Conservation (phyloP, 2,888 invertebrate genomes). For the Drosophila nigritarsus region DNA sequence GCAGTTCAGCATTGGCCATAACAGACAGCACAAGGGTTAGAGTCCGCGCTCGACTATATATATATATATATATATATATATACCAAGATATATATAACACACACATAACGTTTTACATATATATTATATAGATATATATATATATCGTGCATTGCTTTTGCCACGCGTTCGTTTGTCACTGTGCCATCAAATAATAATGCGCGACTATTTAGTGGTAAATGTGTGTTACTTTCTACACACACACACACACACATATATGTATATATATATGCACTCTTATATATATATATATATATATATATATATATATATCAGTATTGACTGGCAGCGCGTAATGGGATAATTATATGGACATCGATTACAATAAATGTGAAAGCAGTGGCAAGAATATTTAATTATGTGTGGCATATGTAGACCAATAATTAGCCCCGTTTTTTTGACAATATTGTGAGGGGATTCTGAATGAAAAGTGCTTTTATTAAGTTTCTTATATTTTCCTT, state of each 20-base stretch:
- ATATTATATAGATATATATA: neutral
- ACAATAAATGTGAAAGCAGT: slow-evolving; percentile 7
- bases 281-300: neutral
- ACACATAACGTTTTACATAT: slow-evolving; percentile 18
- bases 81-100: neutral
- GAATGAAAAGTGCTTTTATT: neutral
- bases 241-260: neutral
- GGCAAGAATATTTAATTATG: slow-evolving; percentile 38
- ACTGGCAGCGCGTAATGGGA: slow-evolving; percentile 21
- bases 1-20: slow-evolving; percentile 67
- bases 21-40: slow-evolving; percentile 58
- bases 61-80: slow-evolving; percentile 9
- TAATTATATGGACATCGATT: slow-evolving; percentile 48
- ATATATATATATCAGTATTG: neutral
- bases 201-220: slow-evolving; percentile 75
- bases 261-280: no score
- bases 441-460: neutral
- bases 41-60: slow-evolving; percentile 1
- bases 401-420: neutral
- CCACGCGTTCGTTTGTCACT: slow-evolving; percentile 57
- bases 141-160: slow-evolving; percentile 27
- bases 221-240: slow-evolving; percentile 66
- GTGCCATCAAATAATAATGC: slow-evolving; percentile 81
- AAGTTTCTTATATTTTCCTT: neutral
- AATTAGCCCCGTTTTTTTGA: neutral